A percentile compares a stretch with the other conserved stretches of the same genome.
Conservation (phyloP, 1,140 invertebrate species). For the Pentalonia nigronervosa region DNA sequence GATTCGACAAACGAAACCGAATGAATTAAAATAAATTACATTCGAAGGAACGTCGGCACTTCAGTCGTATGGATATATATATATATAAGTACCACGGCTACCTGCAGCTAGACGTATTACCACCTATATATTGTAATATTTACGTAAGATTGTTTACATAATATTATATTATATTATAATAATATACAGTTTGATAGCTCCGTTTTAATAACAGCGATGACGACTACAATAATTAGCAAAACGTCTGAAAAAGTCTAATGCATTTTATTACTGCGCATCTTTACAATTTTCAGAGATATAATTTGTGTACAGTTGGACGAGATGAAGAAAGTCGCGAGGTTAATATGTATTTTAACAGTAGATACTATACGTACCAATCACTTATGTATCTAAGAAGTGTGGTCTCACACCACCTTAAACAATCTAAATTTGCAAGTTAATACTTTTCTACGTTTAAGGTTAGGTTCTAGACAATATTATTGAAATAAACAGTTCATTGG, state of each 20-base stretch:
- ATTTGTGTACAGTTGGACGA: too few relatives aligned
- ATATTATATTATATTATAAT: neutral
- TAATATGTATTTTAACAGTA: neutral
- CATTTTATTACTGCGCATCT: too few relatives aligned
- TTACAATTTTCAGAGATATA: neutral
- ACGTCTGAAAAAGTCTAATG: neutral
- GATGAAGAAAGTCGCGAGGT: neutral
- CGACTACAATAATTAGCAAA: neutral
- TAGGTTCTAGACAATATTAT: too few relatives aligned
- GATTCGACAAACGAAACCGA: neutral
- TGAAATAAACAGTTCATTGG: too few relatives aligned
- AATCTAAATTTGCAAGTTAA: too few relatives aligned
- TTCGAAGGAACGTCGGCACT: neutral
- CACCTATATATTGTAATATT: neutral
- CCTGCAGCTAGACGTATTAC: neutral
- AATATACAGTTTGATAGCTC: neutral
- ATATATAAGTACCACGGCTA: neutral
- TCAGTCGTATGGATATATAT: neutral
- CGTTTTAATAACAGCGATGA: neutral
- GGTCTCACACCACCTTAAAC: neutral
- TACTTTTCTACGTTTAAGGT: too few relatives aligned
- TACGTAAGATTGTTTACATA: neutral
- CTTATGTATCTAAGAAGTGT: neutral
- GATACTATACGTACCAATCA: neutral
- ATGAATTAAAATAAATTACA: slow-evolving; percentile 15